Conservation (phyloP, 2,113 vertebrate genomes). For the Paedocypris sp. region DNA sequence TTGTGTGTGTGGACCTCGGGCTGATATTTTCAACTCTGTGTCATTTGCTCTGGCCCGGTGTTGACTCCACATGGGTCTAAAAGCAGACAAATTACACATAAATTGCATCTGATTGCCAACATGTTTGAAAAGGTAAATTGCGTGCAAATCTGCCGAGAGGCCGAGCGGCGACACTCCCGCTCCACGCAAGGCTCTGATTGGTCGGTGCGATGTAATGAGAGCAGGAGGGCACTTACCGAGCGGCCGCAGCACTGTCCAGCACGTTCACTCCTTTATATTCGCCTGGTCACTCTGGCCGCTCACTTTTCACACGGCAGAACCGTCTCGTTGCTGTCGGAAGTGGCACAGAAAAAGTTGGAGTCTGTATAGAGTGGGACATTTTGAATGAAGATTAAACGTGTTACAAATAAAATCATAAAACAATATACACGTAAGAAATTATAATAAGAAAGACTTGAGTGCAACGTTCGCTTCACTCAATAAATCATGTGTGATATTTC, state of each 20-base stretch:
- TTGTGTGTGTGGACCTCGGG: constrained; percentile 5
- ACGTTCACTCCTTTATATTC: constrained; percentile 27
- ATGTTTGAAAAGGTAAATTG: constrained; percentile 99
- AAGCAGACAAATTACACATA: constrained; percentile 86
- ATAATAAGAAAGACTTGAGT: too few species aligned
- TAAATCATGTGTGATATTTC: too few species aligned
- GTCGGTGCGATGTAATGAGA: constrained; percentile 30
- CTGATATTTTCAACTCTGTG: constrained; percentile 37
- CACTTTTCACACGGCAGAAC: constrained; percentile 4
- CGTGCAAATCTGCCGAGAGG: constrained; percentile 99
- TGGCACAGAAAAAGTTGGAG: too few species aligned
- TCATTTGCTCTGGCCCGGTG: constrained; percentile 21
- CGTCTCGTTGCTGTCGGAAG: not conserved
- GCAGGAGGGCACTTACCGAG: constrained; percentile 21
- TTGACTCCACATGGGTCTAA: constrained; percentile 25
- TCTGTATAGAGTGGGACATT: too few species aligned
- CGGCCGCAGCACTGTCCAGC: constrained; percentile 27
- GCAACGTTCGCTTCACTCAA: too few species aligned
- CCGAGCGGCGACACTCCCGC: constrained; percentile 52
- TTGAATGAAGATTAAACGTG: too few species aligned
- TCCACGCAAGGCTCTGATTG: constrained; percentile 21
- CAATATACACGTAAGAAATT: too few species aligned
- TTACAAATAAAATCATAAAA: too few species aligned
- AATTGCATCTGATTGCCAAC: constrained; percentile 99
- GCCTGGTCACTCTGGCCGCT: constrained; percentile 23